phyloP scores from a whole-genome alignment of 2,113 vertebrate species.

The Phylloscopus trochiloides region DNA sequence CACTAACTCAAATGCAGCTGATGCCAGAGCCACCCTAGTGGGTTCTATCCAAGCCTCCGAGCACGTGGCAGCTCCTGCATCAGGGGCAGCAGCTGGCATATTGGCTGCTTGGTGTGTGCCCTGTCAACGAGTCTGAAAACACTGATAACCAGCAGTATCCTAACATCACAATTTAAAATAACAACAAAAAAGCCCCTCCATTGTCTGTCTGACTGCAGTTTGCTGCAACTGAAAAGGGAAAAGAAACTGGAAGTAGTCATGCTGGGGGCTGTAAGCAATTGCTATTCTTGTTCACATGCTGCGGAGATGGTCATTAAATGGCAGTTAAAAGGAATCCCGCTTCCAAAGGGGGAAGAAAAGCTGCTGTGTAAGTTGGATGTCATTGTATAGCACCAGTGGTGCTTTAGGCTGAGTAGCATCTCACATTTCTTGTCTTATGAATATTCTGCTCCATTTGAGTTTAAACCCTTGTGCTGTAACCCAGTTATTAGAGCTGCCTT shows the following conservation, averaged over 20 bases:
- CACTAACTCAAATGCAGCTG: neutral
- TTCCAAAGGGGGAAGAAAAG: neutral
- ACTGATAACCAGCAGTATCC: neutral
- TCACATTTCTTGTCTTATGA: neutral
- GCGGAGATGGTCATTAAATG: neutral
- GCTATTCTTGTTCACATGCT: fast-evolving
- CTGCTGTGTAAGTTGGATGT: neutral
- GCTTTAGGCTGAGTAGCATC: conserved; percentile 12
- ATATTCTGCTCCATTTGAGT: conserved; percentile 33
- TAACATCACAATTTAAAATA: neutral
- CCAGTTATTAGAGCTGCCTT: neutral
- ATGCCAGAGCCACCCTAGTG: neutral
- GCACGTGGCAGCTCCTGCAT: fast-evolving
- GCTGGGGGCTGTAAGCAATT: neutral
- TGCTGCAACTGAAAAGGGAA: neutral
- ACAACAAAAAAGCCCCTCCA: fast-evolving
- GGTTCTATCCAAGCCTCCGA: neutral
- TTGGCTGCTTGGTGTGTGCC: neutral
- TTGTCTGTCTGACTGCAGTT: neutral
- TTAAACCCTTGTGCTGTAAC: neutral
- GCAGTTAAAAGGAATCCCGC: neutral
- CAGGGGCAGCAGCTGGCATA: neutral
- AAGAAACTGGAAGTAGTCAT: neutral
- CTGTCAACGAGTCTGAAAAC: fast-evolving
- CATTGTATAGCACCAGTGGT: neutral